These are phyloP conservation scores for Protobothrops flavoviridis DNA, from an alignment of 2,113 vertebrate genomes.

Conservation along the genomic window DNA sequence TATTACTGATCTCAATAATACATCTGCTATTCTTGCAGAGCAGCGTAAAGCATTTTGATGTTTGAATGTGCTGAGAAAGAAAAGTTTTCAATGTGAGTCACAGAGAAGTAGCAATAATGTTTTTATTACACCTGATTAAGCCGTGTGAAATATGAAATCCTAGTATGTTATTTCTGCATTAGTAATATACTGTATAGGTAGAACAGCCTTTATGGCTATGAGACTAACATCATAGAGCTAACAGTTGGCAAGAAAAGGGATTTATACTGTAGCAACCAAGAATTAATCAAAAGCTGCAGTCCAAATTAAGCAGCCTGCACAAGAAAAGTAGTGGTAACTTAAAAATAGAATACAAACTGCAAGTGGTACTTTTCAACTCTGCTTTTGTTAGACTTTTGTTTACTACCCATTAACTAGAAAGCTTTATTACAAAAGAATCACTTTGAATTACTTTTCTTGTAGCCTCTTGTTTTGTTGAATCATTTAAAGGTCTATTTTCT, in stretches of 20 bases:
- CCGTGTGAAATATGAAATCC: neutral
- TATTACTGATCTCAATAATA: neutral
- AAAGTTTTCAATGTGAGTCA: neutral
- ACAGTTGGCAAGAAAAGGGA: neutral
- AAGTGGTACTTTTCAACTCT: neutral
- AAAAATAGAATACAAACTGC: neutral
- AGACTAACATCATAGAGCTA: neutral
- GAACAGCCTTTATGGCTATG: neutral
- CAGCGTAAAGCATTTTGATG: neutral
- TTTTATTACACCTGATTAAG: neutral
- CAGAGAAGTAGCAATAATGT: neutral
- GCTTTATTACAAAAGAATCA: neutral
- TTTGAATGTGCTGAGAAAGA: neutral
- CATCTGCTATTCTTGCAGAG: neutral
- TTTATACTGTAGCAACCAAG: neutral
- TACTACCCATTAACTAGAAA: neutral
- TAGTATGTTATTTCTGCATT: neutral
- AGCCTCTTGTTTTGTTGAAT: neutral
- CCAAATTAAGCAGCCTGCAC: neutral
- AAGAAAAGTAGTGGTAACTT: neutral
- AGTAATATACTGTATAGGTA: neutral
- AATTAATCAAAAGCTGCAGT: neutral
- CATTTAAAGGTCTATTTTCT: neutral
- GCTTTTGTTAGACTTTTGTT: neutral
- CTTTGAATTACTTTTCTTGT: neutral